Evolutionary conservation across 2,888 invertebrate genomes (phyloP).

Genomic region (Lypha dubia): DNA sequence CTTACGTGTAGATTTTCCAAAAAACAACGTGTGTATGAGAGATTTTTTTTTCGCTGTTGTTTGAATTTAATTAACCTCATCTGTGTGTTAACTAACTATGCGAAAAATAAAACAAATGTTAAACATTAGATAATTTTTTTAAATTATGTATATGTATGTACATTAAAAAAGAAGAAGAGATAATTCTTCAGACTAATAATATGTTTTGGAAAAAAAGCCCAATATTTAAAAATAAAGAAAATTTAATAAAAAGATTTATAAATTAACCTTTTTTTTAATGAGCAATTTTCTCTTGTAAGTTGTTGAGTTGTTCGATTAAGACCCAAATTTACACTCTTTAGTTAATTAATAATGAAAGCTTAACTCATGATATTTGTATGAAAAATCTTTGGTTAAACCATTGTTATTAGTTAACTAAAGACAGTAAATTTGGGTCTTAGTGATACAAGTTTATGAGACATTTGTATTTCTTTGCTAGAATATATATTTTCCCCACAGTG

Average conservation of each 20-base stretch:
- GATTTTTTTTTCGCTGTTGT: slow-evolving; percentile 52
- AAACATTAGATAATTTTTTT: slow-evolving; percentile 36
- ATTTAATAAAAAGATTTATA: not conserved
- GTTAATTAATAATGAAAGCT: too few relatives aligned
- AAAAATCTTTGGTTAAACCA: too few relatives aligned
- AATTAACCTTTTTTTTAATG: too few relatives aligned
- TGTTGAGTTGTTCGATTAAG: too few relatives aligned
- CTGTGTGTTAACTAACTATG: slow-evolving; percentile 43
- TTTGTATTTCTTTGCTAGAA: too few relatives aligned
- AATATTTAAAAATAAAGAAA: not conserved
- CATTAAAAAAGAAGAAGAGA: not conserved
- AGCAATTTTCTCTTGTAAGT: not conserved
- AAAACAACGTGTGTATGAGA: slow-evolving; percentile 38
- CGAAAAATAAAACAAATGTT: slow-evolving; percentile 10
- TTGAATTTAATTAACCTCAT: slow-evolving; percentile 70
- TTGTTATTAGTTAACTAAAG: too few relatives aligned
- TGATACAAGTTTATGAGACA: too few relatives aligned
- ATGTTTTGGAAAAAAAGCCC: not conserved
- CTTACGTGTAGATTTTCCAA: slow-evolving; percentile 51
- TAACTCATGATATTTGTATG: too few relatives aligned
- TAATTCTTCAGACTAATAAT: not conserved
- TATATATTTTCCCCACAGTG: too few relatives aligned
- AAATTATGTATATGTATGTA: too few relatives aligned
- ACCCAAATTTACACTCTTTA: too few relatives aligned
- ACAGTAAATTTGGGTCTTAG: too few relatives aligned